These are phyloP conservation scores for Sarcophaga bullata DNA, from an alignment of 1,140 invertebrate species.

Conservation along the genomic window DNA sequence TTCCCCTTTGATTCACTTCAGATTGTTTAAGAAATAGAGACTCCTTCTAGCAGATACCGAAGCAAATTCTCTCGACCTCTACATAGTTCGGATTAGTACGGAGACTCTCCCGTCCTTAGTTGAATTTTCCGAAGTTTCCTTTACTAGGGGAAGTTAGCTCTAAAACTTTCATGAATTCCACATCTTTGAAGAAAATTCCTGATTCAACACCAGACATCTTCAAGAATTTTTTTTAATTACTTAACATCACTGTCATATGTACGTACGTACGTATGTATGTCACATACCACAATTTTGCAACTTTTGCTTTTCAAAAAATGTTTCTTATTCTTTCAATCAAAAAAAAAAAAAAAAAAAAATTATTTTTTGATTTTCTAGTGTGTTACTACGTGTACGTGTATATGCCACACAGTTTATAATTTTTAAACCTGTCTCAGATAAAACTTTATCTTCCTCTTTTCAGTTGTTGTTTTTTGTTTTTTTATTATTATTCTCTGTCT, in stretches of 20 bases:
- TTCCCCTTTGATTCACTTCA: no score
- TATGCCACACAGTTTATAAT: not conserved
- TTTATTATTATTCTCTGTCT: not conserved
- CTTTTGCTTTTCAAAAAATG: constrained; percentile 4
- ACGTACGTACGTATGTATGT: not conserved
- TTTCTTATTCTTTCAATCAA: not conserved
- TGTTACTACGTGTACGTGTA: not conserved
- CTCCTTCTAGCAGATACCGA: no score
- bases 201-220: no score
- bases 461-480: not conserved
- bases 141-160: not conserved
- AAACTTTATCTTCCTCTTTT: not conserved
- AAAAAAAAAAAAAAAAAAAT: not conserved
- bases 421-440: not conserved
- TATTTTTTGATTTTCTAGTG: not conserved
- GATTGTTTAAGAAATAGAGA: no score
- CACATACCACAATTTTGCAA: not conserved
- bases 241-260: no score
- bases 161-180: not conserved
- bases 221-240: no score
- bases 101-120: no score
- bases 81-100: no score
- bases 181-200: not conserved
- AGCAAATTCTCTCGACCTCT: no score
- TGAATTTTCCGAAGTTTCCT: no score